These are phyloP conservation scores for Lithophane socia DNA, from an alignment of 2,888 invertebrate species.

Conservation along the genomic window DNA sequence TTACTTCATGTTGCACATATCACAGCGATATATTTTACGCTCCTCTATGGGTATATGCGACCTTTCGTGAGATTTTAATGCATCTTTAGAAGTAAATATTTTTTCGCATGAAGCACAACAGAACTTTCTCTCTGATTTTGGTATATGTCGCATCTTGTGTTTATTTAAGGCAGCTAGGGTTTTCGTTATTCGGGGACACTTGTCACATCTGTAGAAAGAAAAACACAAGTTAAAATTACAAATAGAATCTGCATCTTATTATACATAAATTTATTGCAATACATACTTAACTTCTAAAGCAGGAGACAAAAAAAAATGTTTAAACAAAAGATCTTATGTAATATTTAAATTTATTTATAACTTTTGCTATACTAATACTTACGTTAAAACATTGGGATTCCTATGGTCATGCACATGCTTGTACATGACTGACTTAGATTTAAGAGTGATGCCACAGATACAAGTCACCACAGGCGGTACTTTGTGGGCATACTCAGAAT, in stretches of 20 bases:
- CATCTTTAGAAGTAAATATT: constrained; percentile 86
- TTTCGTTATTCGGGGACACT: constrained; percentile 89
- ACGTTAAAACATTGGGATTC: constrained; percentile 87
- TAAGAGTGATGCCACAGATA: constrained; percentile 86
- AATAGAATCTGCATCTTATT: neutral
- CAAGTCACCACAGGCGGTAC: constrained; percentile 84
- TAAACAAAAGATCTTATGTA: neutral
- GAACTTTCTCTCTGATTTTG: constrained; percentile 88
- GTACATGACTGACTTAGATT: constrained; percentile 88
- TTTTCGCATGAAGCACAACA: constrained; percentile 87
- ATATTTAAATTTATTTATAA: neutral
- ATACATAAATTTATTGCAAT: neutral
- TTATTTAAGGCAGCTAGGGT: constrained; percentile 85
- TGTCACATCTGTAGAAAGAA: constrained; percentile 84
- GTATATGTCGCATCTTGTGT: constrained; percentile 89
- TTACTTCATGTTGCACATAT: constrained; percentile 88
- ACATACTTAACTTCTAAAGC: neutral
- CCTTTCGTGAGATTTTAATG: constrained; percentile 87
- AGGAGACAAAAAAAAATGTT: neutral
- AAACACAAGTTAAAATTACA: neutral
- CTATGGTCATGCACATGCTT: constrained; percentile 89
- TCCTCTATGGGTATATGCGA: constrained; percentile 90
- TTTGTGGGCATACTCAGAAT: constrained; percentile 81
- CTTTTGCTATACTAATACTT: constrained; percentile 68
- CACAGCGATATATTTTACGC: constrained; percentile 88